A percentile compares a stretch with the other conserved stretches of the same genome.
phyloP scores from a whole-genome alignment of 2,797 vertebrate species.

The Sciurus vulgaris region DNA sequence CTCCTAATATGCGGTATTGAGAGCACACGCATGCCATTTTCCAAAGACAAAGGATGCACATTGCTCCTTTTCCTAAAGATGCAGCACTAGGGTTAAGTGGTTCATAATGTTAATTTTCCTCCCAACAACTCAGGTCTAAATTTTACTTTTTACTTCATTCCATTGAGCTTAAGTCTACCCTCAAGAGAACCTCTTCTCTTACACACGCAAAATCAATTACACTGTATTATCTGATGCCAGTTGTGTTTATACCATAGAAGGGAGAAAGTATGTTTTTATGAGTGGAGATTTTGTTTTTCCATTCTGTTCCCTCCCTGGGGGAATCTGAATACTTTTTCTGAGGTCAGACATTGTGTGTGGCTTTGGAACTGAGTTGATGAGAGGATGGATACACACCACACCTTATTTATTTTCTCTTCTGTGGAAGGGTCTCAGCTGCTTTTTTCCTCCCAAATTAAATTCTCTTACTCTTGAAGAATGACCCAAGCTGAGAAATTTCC shows the following conservation, averaged over 20 bases:
- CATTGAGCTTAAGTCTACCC: not conserved
- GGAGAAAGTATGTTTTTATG: conserved; percentile 25
- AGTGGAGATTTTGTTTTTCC: conserved; percentile 61
- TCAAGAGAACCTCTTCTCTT: fast-evolving
- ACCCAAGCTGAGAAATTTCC: conserved; percentile 73
- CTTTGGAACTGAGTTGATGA: conserved; percentile 60
- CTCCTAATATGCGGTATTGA: not conserved
- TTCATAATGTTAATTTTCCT: not conserved
- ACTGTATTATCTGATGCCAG: conserved; percentile 63
- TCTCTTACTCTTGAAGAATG: conserved; percentile 71
- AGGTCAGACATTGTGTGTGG: conserved; percentile 78
- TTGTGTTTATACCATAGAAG: conserved; percentile 60
- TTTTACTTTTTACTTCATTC: conserved; percentile 44
- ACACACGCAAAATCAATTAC: conserved; percentile 45
- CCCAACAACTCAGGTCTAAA: not conserved
- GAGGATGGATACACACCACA: not conserved
- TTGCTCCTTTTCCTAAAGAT: not conserved
- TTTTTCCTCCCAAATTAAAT: conserved; percentile 64
- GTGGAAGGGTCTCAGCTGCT: conserved; percentile 81
- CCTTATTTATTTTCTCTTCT: conserved; percentile 80
- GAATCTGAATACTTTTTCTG: conserved; percentile 36
- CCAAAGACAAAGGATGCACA: not conserved
- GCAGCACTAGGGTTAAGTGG: not conserved
- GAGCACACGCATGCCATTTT: not conserved
- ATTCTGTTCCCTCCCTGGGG: conserved; percentile 71